Evolutionary conservation across 2,888 invertebrate genomes (phyloP), one percentile per base, ranked within the genome.

Genomic region (Netelia inedita): DNA sequence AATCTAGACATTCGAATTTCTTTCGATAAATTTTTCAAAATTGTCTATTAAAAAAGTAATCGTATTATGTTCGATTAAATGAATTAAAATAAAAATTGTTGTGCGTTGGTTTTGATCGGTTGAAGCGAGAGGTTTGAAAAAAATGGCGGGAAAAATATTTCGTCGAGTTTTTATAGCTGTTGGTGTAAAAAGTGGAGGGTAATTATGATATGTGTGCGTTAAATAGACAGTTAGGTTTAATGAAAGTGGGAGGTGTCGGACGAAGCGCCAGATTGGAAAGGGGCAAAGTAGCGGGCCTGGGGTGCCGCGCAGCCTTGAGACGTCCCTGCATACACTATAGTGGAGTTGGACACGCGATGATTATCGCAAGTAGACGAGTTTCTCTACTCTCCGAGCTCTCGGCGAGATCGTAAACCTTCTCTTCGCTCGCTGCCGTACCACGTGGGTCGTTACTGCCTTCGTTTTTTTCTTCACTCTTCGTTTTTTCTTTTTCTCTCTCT

Each of bases 281-380:
- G 41, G 57, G 61, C 28, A 68, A 81, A 69, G 41, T 68, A 28
- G 28, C 28, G 66, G 59, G 65, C 35, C 57, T 57, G 46, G 81
- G 81, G 85, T 65, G 50, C 78, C 59, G n/a, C 9, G 53, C 59
- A 78, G 78, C 78, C 81, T 85, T 74, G 85, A 85, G 85, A 81
- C 85, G 85, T 79, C 73, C 81, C 85, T 85, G 81, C 57, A 19
- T 63, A 41, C 75, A 61, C 21, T 72, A 61, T 59, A 71, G 65
- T 66, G 71, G 46, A 72, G 72, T 69, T 74, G 81, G 74, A 78
- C 82, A 53, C 73, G 66, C 74, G 82, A 79, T 82, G 74, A 82
- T 85, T 85, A 85, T 85, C 85, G 79, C 81, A 21, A 85, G 85
- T 85, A 85, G 82, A 82, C 81, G 85, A 85, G 85, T 85, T 85